Base-by-base conservation (phyloP, 2,113 vertebrate species). In the Orthonyx spaldingii region DNA sequence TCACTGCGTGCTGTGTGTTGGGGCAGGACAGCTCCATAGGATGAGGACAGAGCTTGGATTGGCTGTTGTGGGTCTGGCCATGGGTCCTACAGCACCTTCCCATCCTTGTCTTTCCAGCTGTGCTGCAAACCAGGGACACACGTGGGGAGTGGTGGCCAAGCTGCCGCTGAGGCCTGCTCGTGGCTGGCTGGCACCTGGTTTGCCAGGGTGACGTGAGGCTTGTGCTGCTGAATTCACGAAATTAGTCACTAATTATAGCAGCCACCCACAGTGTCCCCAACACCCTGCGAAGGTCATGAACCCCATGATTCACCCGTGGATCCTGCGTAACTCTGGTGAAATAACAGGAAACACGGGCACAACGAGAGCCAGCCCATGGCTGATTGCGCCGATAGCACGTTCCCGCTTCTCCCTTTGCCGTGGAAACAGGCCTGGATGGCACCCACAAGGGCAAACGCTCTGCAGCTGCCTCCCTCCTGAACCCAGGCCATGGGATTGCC, bases 201-300 rank as follows among this genome's bases (percentile, higher is more conserved):
- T 84, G n/a, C 41, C 84, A 47, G 52, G 39, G 21, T 47, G 39
- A 28, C 0, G 1, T 11, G 49, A 37, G 49, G 26, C 82, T 49
- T 22, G 11, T 81, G 50, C 71, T 89, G 50, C 65, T 0, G 7
- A 81, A 71, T 41, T 94, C 84, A 42, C 77, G 32, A 91, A 91
- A 94, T 96, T 30, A 96, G 21, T 89, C 66, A 64, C 74, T 94
- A 94, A 93, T 94, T 92, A 84, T 87, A 90, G 84, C 81, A 96
- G 66, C 87, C 57, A 0, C 93, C 74, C 81, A 89, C 79, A 57
- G 41, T 11, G 27, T 94, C 81, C 91, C 81, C 61, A 85, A 0
- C 53, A 72, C 17, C 53, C 81, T 76, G 65, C 12, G 37, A 70
- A 95, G 81, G 89, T 95, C 87, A 32, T 2, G 55, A 96, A 93